Percentiles rank a stretch among this genome's conserved stretches.
These are phyloP conservation scores for Cryptosula pallasiana DNA, from an alignment of 2,888 invertebrate species.

Conservation along the genomic window DNA sequence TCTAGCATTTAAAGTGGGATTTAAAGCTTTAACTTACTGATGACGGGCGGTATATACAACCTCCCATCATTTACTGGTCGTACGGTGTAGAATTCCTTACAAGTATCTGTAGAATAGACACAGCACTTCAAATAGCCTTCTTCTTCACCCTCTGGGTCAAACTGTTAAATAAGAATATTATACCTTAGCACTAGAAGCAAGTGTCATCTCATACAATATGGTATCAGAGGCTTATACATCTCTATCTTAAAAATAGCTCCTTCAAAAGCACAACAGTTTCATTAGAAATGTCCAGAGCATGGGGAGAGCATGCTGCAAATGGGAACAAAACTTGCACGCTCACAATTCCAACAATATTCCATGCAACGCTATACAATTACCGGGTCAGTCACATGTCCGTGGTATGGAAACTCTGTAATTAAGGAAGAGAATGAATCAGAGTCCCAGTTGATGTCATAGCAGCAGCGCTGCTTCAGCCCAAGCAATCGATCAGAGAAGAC, in stretches of 20 bases:
- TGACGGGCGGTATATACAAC: not conserved
- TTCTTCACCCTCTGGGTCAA: not conserved
- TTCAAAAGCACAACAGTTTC: too few species aligned
- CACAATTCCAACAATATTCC: not conserved
- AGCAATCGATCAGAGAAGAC: not conserved
- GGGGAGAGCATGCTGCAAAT: too few species aligned
- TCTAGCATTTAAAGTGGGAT: not conserved
- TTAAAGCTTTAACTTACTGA: not conserved
- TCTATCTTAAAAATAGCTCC: too few species aligned
- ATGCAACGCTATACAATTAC: not conserved
- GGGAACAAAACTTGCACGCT: too few species aligned
- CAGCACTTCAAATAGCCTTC: conserved; percentile 8
- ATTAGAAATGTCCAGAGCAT: too few species aligned
- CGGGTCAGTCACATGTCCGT: not conserved
- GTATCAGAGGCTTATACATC: too few species aligned
- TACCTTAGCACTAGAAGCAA: too few species aligned
- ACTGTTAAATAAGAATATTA: too few species aligned
- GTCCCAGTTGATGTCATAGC: not conserved
- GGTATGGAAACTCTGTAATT: conserved; percentile 6
- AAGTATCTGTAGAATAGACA: not conserved
- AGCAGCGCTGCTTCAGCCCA: conserved; percentile 2
- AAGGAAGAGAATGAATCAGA: not conserved
- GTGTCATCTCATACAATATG: too few species aligned
- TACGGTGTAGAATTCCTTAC: not conserved
- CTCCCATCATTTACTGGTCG: conserved; percentile 11